Conservation (phyloP, 2,113 vertebrate genomes). For the Bujurquina vittata region DNA sequence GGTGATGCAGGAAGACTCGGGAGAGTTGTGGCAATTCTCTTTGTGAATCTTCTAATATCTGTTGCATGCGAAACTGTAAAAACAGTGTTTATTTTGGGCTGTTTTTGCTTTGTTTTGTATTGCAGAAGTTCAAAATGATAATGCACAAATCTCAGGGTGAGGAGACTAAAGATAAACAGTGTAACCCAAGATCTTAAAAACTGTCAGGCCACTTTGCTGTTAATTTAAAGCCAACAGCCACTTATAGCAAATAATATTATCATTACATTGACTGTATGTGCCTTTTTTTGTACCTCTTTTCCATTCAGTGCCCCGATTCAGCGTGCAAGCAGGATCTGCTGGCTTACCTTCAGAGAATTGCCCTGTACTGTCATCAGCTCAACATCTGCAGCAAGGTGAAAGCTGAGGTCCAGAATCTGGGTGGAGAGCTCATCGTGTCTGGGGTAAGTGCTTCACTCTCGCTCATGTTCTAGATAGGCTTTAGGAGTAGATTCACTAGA, state of each 20-base stretch:
- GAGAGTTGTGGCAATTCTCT: background rate
- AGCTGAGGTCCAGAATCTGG: slow-evolving; percentile 98
- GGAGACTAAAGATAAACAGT: background rate
- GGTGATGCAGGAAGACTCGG: background rate
- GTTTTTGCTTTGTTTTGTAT: background rate
- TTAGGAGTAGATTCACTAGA: background rate
- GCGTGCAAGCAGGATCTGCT: slow-evolving; percentile 97
- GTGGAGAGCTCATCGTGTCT: slow-evolving; percentile 97
- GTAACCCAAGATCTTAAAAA: background rate
- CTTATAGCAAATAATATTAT: background rate
- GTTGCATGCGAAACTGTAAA: background rate
- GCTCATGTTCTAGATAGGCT: background rate
- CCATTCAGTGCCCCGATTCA: slow-evolving; percentile 91
- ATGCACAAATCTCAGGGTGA: background rate
- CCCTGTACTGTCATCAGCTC: slow-evolving; percentile 97
- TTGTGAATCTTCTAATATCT: background rate
- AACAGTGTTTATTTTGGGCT: background rate
- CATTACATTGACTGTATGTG: background rate
- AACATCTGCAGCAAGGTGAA: slow-evolving; percentile 99
- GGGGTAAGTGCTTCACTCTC: slow-evolving; percentile 83
- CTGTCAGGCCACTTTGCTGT: background rate
- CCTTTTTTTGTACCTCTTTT: background rate
- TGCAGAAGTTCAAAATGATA: background rate
- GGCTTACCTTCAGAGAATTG: slow-evolving; percentile 97
- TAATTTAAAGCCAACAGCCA: background rate